Evolutionary conservation across 2,113 vertebrate genomes (phyloP), one percentile per base, ranked within the genome.

Genomic region (Mola mola): DNA sequence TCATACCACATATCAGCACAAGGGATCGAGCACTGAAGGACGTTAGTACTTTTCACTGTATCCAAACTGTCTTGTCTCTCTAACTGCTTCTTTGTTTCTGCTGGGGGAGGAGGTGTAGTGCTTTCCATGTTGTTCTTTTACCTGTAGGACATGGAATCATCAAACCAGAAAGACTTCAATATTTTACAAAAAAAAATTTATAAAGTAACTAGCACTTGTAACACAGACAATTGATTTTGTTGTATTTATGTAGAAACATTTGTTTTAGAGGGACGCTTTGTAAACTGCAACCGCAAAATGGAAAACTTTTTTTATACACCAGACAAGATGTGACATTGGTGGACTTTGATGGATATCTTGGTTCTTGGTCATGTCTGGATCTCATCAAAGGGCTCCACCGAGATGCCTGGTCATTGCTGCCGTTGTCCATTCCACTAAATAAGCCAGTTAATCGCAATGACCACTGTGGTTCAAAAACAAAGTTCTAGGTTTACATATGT

Each of bases 191-290:
- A 68, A 53, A 82, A 84, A 22, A 48, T n/a, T n/a, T n/a, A n/a
- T n/a, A 57, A 61, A 88, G 90, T 92, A 92, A 93, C 90, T 91
- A 94, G 93, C 92, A 93, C 93, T 94, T 95, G 91, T 94, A 93
- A 92, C 91, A 92, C 92, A 92, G 77, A 88, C 86, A 75, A 91
- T 90, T 90, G 88, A 89, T 86, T 91, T 90, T 80, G 88, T 93
- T 93, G 94, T 95, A 94, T 94, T 94, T 94, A 93, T 92, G 93
- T 95, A 94, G 90, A 93, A 92, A 75, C 86, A 58, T n/a, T 40
- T 92, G 91, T 93, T 95, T 89, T 87, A 84, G 53, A 48, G 90
- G 90, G 90, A 73, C 78, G 85, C 85, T 87, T 75, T 78, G 62
- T 91, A 83, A 81, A 81, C 81, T 42, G 42, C 66, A 12, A 73